Conservation (phyloP, 1,140 invertebrate species). For the Eubasilissa regina region DNA sequence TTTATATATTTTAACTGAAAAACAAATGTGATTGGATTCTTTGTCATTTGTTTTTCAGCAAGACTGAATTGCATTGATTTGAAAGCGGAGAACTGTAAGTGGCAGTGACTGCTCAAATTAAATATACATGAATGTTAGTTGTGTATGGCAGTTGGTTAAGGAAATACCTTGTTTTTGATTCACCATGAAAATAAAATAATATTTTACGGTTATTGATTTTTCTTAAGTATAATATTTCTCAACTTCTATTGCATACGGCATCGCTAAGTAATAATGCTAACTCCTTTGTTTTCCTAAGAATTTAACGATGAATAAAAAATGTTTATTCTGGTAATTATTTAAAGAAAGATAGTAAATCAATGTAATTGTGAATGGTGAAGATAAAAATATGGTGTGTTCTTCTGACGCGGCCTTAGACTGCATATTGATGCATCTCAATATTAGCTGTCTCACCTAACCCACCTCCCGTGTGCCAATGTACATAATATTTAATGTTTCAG, state of each 20-base stretch:
- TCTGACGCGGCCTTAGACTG: slow-evolving; percentile 52
- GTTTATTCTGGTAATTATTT: too few relatives aligned
- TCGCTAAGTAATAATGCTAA: too few relatives aligned
- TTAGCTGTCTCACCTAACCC: slow-evolving; percentile 61
- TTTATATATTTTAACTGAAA: slow-evolving; percentile 49
- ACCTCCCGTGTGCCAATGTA: slow-evolving; percentile 55
- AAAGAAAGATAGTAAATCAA: too few relatives aligned
- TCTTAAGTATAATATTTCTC: too few relatives aligned
- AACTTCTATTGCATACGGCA: too few relatives aligned
- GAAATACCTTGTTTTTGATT: slow-evolving; percentile 51
- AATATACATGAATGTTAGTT: slow-evolving; percentile 60
- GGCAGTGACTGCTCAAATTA: slow-evolving; percentile 62
- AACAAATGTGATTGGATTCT: slow-evolving; percentile 59
- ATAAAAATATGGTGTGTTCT: slow-evolving; percentile 51
- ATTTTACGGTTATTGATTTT: too few relatives aligned
- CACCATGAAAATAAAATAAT: background rate
- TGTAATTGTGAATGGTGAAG: background rate
- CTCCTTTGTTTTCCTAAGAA: too few relatives aligned
- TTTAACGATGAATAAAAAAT: too few relatives aligned
- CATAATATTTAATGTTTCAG: slow-evolving; percentile 56
- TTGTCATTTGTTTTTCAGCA: slow-evolving; percentile 71
- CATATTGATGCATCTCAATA: slow-evolving; percentile 59
- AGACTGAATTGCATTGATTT: slow-evolving; percentile 75
- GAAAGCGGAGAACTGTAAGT: slow-evolving; percentile 75
- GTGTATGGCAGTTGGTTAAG: slow-evolving; percentile 56